A percentile compares a stretch with the other conserved stretches of the same genome.
phyloP scores from a whole-genome alignment of 2,888 invertebrate genomes.

The Agrochola lychnidis region DNA sequence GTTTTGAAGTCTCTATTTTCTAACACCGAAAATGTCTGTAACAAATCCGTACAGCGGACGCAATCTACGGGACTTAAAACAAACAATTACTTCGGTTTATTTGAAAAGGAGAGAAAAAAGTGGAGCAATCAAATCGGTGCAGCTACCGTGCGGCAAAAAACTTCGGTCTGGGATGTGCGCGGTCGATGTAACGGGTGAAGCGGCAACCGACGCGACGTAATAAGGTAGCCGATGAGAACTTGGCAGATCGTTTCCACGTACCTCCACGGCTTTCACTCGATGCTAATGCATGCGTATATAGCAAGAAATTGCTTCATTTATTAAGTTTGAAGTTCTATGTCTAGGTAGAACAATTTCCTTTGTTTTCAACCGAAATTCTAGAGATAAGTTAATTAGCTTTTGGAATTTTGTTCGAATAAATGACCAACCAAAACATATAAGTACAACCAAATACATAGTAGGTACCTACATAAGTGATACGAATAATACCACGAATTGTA shows the following conservation, averaged over 20 bases:
- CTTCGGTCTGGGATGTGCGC: constrained; percentile 78
- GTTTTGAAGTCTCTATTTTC: constrained; percentile 87
- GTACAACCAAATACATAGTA: background rate
- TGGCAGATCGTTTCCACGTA: constrained; percentile 72
- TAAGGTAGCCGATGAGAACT: constrained; percentile 80
- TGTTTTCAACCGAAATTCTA: constrained; percentile 16
- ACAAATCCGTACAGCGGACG: constrained; percentile 86
- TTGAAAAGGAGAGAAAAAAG: constrained; percentile 88
- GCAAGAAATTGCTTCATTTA: constrained; percentile 67
- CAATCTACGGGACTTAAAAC: constrained; percentile 89
- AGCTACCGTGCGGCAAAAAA: constrained; percentile 88
- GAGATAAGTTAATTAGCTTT: background rate
- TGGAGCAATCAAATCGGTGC: constrained; percentile 88
- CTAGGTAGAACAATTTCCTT: constrained; percentile 1
- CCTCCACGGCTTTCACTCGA: constrained; percentile 65
- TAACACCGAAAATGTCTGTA: constrained; percentile 84
- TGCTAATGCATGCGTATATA: constrained; percentile 62
- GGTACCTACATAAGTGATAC: constrained; percentile 3
- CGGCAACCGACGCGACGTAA: constrained; percentile 75
- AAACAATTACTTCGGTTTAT: constrained; percentile 90
- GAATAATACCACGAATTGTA: constrained; percentile 9
- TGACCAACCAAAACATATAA: background rate
- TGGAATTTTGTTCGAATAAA: background rate
- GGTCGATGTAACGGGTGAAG: constrained; percentile 78
- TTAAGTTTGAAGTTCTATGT: constrained; percentile 17